A percentile compares a stretch with the other conserved stretches of the same genome.
These are phyloP conservation scores for Brachionus paranguensis DNA, from an alignment of 1,140 invertebrate species.

Conservation along the genomic window DNA sequence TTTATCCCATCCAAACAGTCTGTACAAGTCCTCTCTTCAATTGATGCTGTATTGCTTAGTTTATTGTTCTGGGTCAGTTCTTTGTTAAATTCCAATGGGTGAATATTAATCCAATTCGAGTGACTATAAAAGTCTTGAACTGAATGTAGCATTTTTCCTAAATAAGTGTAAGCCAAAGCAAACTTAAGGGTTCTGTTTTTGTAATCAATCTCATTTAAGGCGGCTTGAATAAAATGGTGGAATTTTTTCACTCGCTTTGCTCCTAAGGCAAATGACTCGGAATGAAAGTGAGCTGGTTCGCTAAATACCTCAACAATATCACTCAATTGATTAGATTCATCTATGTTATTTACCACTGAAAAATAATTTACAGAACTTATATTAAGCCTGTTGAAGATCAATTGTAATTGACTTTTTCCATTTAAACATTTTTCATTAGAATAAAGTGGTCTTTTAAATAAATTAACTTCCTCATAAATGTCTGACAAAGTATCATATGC, in stretches of 20 bases:
- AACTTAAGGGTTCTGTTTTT: background rate
- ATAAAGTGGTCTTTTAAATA: background rate
- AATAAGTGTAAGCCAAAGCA: background rate
- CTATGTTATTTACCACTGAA: background rate
- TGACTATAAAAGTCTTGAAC: background rate
- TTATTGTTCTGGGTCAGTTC: background rate
- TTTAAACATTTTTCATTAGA: background rate
- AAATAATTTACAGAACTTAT: background rate
- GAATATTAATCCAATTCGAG: background rate
- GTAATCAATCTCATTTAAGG: background rate
- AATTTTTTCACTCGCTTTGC: background rate
- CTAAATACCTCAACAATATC: background rate
- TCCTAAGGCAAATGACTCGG: background rate
- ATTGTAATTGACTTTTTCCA: background rate
- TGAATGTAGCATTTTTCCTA: background rate
- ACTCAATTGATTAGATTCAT: background rate
- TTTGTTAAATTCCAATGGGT: background rate
- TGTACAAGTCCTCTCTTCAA: background rate
- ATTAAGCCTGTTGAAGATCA: background rate
- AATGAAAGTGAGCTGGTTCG: background rate
- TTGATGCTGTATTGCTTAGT: background rate
- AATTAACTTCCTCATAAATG: background rate
- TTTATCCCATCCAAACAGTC: background rate
- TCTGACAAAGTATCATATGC: background rate
- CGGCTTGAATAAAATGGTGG: background rate